A percentile compares a stretch with the other conserved stretches of the same genome.
These are phyloP conservation scores for Orbicella faveolata DNA, from an alignment of 64 coral and sea anemone genomes.

Conservation along the genomic window DNA sequence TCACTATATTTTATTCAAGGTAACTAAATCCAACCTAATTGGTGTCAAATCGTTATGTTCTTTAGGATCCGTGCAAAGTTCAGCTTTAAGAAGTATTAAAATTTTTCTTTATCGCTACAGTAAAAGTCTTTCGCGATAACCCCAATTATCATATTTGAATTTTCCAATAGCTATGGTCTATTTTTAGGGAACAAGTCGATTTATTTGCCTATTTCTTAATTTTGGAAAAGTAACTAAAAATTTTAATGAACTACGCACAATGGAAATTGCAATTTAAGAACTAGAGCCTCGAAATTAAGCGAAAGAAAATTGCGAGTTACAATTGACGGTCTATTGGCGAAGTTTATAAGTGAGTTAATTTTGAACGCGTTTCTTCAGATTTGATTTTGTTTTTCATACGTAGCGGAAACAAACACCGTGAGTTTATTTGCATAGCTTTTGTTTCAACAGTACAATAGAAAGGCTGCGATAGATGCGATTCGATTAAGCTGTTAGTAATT, in stretches of 20 bases:
- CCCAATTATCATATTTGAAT: conserved; percentile 6
- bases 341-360: conserved; percentile 34
- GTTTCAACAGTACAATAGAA: neutral
- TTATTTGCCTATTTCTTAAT: conserved; percentile 17
- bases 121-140: neutral
- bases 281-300: neutral
- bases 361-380: neutral
- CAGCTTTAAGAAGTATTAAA: neutral
- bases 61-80: neutral
- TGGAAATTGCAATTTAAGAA: conserved; percentile 17
- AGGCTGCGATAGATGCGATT: neutral
- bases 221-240: neutral
- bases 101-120: neutral
- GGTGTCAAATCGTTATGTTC: neutral
- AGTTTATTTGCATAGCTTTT: conserved; percentile 11
- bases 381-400: neutral
- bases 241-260: conserved; percentile 14
- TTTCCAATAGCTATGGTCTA: neutral
- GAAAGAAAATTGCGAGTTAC: conserved; percentile 17
- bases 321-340: conserved; percentile 3
- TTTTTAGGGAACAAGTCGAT: neutral
- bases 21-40: neutral
- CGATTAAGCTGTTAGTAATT: conserved; percentile 25
- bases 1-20: too few relatives aligned
- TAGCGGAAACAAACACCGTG: conserved; percentile 5